Percentiles rank a stretch among this genome's conserved stretches.
Conservation (phyloP, 2,797 vertebrate species). For the Etheostoma nigrum region DNA sequence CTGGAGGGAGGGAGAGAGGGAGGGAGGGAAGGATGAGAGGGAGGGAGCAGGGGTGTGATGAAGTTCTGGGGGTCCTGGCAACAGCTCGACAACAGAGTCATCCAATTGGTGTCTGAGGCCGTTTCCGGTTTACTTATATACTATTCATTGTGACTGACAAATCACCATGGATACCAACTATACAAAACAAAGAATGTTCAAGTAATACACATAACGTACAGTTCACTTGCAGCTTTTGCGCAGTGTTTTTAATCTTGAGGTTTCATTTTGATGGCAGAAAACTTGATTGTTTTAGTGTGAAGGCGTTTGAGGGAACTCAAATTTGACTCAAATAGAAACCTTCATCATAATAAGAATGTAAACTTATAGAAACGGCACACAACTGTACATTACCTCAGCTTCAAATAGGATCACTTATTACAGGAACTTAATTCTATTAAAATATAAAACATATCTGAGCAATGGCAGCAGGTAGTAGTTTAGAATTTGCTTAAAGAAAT, state of each 20-base stretch:
- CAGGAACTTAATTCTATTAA: neutral
- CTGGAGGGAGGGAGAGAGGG: constrained; percentile 61
- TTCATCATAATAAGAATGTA: neutral
- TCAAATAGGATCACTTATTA: neutral
- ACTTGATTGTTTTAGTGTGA: neutral
- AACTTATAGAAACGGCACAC: neutral
- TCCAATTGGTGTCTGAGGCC: too few relatives aligned
- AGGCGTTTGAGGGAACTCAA: neutral
- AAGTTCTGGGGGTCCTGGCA: neutral
- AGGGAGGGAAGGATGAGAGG: rapidly evolving
- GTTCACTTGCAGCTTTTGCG: neutral
- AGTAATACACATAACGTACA: neutral
- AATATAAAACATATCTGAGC: neutral
- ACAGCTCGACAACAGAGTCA: neutral
- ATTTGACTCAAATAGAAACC: neutral
- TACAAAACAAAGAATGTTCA: neutral
- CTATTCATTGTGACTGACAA: neutral
- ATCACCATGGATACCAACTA: neutral
- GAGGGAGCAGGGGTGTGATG: neutral
- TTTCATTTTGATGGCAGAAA: too few relatives aligned
- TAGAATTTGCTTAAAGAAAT: too few relatives aligned
- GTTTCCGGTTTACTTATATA: too few relatives aligned
- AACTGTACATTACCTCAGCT: neutral
- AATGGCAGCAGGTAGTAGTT: neutral
- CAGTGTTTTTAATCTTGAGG: too few relatives aligned